These are phyloP conservation scores for Heteropelma amictum DNA, from an alignment of 2,888 invertebrate species.

Conservation along the genomic window DNA sequence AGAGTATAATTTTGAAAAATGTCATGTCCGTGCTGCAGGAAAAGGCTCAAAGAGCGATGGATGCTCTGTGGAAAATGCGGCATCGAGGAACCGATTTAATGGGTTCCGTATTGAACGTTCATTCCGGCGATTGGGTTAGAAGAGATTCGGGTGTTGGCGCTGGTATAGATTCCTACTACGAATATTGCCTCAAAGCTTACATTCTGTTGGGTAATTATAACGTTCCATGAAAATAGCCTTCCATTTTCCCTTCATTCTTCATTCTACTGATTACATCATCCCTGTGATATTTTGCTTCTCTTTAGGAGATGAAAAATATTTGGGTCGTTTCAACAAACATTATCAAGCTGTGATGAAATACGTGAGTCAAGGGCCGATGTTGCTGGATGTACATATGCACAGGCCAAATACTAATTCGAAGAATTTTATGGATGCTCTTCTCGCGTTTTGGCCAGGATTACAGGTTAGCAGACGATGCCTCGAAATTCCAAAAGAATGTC, in stretches of 20 bases:
- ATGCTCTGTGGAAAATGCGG: constrained; percentile 95
- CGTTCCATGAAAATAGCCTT: no score
- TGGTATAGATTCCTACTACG: constrained; percentile 99
- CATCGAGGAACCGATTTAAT: constrained; percentile 95
- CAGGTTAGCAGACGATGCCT: no score
- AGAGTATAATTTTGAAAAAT: no score
- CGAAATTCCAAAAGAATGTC: no score
- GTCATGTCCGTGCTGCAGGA: constrained; percentile 79
- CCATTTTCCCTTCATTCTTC: not conserved
- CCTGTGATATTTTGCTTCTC: not conserved
- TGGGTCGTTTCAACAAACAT: constrained; percentile 96
- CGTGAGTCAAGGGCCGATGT: constrained; percentile 95
- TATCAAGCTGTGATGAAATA: constrained; percentile 98
- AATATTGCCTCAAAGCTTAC: constrained; percentile 98
- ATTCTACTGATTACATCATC: not conserved
- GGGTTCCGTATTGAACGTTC: constrained; percentile 98
- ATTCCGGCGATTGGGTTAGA: constrained; percentile 98
- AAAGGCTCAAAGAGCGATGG: constrained; percentile 97
- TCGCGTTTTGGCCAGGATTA: constrained; percentile 99
- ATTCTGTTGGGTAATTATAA: constrained; percentile 85
- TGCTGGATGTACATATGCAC: constrained; percentile 98
- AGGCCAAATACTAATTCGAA: constrained; percentile 95
- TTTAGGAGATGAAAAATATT: constrained; percentile 90
- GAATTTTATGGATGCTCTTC: constrained; percentile 97
- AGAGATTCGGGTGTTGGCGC: constrained; percentile 99